phyloP scores from a whole-genome alignment of 2,113 vertebrate genomes.

The Ceuthmochares aereus region DNA sequence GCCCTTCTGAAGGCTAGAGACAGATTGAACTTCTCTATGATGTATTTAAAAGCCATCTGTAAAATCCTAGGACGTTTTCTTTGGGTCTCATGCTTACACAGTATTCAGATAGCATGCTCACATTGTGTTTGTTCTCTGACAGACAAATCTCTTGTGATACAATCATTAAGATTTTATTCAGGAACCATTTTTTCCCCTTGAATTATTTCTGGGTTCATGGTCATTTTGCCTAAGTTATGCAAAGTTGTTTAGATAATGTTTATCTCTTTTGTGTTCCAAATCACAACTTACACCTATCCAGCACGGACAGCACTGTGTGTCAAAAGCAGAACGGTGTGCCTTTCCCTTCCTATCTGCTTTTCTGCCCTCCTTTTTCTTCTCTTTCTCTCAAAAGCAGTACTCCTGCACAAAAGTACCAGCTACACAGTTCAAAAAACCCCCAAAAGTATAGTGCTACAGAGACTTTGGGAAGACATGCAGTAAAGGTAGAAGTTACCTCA shows the following conservation, averaged over 20 bases:
- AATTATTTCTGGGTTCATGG: not conserved
- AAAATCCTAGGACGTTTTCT: not conserved
- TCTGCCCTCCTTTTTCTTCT: not conserved
- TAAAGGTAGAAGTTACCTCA: not conserved
- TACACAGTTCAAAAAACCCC: not conserved
- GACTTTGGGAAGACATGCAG: not conserved
- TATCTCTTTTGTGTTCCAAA: not conserved
- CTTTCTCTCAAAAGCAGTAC: not conserved
- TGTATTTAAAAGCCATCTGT: not conserved
- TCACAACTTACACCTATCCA: not conserved
- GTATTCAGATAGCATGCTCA: not conserved
- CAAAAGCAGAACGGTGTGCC: not conserved
- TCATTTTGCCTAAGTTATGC: not conserved
- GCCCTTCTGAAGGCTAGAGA: not conserved
- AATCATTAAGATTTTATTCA: not conserved
- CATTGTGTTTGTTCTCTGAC: not conserved
- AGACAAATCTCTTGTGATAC: not conserved
- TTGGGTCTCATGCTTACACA: not conserved
- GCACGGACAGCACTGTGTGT: not conserved
- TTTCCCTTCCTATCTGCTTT: not conserved
- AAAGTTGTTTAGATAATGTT: not conserved
- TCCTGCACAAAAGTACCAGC: not conserved
- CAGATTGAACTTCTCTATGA: not conserved
- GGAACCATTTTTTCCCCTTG: not conserved
- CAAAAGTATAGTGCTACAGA: not conserved